phyloP scores from a whole-genome alignment of 2,113 vertebrate species.

The Cygnus buccinator region DNA sequence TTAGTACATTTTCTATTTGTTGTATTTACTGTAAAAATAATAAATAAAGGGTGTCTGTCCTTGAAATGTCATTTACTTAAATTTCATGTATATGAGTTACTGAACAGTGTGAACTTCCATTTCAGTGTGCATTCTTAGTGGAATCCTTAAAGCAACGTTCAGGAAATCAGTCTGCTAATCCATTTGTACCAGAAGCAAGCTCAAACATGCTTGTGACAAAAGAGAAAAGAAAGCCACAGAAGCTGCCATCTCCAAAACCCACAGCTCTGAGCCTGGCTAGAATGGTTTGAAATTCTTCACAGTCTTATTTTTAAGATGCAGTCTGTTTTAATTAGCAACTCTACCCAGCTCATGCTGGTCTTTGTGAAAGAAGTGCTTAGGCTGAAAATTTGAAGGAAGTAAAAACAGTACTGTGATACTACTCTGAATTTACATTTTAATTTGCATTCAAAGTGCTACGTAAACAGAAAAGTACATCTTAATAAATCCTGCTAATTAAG shows the following conservation, averaged over 20 bases:
- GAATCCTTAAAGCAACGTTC: slow-evolving; percentile 77
- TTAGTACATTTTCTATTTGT: background rate
- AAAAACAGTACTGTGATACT: background rate
- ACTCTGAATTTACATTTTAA: background rate
- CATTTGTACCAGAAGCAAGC: background rate
- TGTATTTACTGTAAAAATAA: background rate
- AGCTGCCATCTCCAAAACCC: slow-evolving; percentile 59
- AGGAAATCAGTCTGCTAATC: background rate
- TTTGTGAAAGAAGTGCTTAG: background rate
- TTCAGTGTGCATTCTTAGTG: slow-evolving; percentile 82
- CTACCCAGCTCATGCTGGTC: background rate
- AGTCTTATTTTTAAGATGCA: background rate
- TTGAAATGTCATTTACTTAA: background rate
- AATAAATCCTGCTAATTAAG: background rate
- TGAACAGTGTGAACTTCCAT: background rate
- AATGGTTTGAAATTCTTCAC: slow-evolving; percentile 73
- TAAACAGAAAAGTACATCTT: background rate
- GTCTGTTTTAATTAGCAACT: background rate
- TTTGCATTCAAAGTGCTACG: background rate
- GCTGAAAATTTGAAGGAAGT: background rate
- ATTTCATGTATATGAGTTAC: background rate
- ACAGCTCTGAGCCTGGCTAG: slow-evolving; percentile 63
- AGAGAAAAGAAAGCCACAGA: slow-evolving; percentile 37
- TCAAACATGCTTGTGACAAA: background rate
- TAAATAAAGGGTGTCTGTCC: background rate